These are phyloP conservation scores for Clistopyga incitator DNA, from an alignment of 2,888 invertebrate genomes.

Conservation along the genomic window DNA sequence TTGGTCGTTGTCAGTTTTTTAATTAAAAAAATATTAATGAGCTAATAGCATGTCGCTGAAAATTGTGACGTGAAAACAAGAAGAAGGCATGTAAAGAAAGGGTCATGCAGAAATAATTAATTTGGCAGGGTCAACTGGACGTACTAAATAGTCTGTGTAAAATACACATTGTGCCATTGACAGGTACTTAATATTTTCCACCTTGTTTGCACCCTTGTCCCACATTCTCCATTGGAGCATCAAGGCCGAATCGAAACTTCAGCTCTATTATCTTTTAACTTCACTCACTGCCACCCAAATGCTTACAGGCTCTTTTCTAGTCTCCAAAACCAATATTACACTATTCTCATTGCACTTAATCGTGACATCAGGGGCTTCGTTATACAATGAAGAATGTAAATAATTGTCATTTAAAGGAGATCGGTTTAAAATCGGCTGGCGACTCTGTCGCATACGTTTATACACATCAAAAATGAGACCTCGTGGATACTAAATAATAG, in stretches of 20 bases:
- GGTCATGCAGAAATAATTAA: neutral
- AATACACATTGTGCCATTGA: constrained; percentile 29
- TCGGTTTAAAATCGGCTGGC: neutral
- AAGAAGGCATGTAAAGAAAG: neutral
- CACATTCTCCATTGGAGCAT: neutral
- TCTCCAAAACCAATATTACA: neutral
- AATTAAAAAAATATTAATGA: neutral
- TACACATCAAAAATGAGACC: constrained; percentile 61
- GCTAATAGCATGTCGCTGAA: neutral
- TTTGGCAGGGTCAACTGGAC: neutral
- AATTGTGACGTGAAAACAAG: neutral
- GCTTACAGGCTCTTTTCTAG: neutral
- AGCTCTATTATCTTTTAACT: neutral
- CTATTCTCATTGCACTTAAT: neutral
- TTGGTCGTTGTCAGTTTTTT: neutral
- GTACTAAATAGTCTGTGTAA: constrained; percentile 15
- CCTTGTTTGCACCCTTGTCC: constrained; percentile 13
- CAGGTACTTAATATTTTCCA: neutral
- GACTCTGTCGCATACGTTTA: constrained; percentile 4
- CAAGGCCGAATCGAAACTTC: neutral
- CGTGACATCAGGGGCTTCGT: neutral
- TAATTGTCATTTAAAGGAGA: neutral
- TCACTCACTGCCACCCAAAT: neutral
- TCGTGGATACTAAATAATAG: constrained; percentile 64
- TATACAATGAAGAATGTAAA: neutral